Conservation (phyloP, 2,113 vertebrate genomes). For the Epinephelus fuscoguttatus region DNA sequence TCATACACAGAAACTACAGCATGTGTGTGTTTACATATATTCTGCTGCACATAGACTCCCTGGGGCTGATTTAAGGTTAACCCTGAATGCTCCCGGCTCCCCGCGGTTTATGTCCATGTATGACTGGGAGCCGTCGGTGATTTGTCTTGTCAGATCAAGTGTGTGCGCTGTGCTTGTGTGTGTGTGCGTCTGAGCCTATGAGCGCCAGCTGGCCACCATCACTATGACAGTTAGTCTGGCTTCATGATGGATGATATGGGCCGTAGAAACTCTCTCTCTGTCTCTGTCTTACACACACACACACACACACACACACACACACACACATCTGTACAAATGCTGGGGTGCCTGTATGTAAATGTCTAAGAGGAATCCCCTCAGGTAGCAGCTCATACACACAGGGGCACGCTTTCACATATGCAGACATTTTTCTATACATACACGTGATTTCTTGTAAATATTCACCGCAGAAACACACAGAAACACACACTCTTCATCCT, state of each 20-base stretch:
- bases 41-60: conserved; percentile 50
- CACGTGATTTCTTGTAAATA: conserved; percentile 15
- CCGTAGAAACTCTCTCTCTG: conserved; percentile 52
- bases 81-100: conserved; percentile 58
- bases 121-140: conserved; percentile 64
- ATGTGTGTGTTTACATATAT: conserved; percentile 54
- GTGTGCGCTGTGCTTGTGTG: conserved; percentile 36
- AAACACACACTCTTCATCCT: background rate
- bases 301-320: conserved; percentile 26
- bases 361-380: conserved; percentile 41
- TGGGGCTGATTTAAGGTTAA: conserved; percentile 75
- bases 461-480: background rate
- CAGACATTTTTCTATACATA: conserved; percentile 3
- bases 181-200: conserved; percentile 27
- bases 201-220: conserved; percentile 75
- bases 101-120: conserved; percentile 48
- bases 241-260: conserved; percentile 76
- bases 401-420: conserved; percentile 22
- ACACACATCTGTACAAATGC: conserved; percentile 22
- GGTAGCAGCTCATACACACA: conserved; percentile 41
- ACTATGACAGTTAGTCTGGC: conserved; percentile 73
- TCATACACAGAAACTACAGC: background rate
- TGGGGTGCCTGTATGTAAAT: conserved; percentile 61
- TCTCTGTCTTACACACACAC: conserved; percentile 25
- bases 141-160: conserved; percentile 76